Percentiles rank a stretch among this genome's conserved stretches.
Evolutionary conservation across 2,888 invertebrate species (phyloP).

Genomic region (Drosophila meridiana): DNA sequence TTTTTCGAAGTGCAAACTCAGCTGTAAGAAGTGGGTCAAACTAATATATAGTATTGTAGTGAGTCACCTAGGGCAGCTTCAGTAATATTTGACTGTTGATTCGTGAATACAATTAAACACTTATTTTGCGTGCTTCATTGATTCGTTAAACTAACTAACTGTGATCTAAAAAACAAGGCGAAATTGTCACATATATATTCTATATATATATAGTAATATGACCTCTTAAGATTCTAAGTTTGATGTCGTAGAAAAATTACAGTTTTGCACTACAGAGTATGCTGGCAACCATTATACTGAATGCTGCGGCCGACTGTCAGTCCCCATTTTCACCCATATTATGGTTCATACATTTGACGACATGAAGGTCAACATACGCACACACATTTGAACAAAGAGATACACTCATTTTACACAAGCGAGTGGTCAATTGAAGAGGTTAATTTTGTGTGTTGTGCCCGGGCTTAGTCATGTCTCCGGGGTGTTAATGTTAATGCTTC

Average conservation of each 20-base stretch:
- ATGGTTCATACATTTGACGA: constrained; percentile 44
- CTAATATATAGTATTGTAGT: neutral
- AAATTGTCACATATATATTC: neutral
- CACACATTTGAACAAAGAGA: constrained; percentile 8
- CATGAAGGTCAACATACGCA: constrained; percentile 70
- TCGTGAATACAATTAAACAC: neutral
- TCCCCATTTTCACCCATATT: constrained; percentile 12
- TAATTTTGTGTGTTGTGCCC: constrained; percentile 63
- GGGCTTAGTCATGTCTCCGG: constrained; percentile 68
- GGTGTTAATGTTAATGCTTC: constrained; percentile 69
- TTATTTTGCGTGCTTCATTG: neutral
- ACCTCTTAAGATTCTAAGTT: neutral
- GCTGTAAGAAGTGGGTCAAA: neutral
- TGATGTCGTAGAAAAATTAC: neutral
- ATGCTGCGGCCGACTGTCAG: neutral
- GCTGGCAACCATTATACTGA: neutral
- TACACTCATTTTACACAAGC: constrained; percentile 28
- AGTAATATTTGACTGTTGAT: neutral
- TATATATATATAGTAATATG: neutral
- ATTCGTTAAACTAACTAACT: neutral
- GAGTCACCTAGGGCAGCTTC: neutral
- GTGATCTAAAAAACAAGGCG: neutral
- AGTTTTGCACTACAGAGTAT: neutral
- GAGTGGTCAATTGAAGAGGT: constrained; percentile 74
- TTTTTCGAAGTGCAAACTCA: neutral